Base-by-base conservation (phyloP, 2,113 vertebrate species). In the Phaethornis superciliosus region DNA sequence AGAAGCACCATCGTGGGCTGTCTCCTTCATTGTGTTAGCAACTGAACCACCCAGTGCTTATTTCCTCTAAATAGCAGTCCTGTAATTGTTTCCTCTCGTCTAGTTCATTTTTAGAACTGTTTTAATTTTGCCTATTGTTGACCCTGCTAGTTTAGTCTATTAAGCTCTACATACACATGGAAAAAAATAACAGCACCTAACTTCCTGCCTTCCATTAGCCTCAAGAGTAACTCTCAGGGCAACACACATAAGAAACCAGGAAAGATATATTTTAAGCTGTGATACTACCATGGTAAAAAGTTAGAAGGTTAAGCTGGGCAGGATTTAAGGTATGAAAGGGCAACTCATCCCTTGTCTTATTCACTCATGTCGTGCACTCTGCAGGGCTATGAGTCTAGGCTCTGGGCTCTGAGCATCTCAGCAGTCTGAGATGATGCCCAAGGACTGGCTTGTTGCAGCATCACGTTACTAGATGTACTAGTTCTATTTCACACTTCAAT, bases 101-200 rank as follows among this genome's bases (percentile, higher is more conserved):
- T 95, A 68, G 91, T 89, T 85, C 96, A 96, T 97, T 97, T 97
- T 97, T 97, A 97, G 96, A 94, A 96, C 71, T 88, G 88, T 88
- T 93, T 96, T 96, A 93, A 83, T 96, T 96, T 97, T 0, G 77
- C 72, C 93, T 83, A 91, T 97, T 96, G 95, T 96, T 97, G 94
- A 97, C 94, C 82, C 85, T 91, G 64, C 55, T 85, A 88, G 95
- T 95, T 97, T 95, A 96, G 95, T 97, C 95, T 97, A 81, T 84
- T 71, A 95, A 83, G 80, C 22, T 95, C 91, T 93, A 90, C 85
- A 32, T 60, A 85, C 68, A 81, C 79, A 95, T 37, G 79, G 75
- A 85, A 91, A 96, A 96, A 95, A 92, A 96, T 67, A 94, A 83
- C 71, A 94, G 81, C 82, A 97, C 93, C 93, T 94, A 91, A 75